These are phyloP conservation scores for Colostygia pectinataria DNA, from an alignment of 2,888 invertebrate genomes.

Conservation along the genomic window DNA sequence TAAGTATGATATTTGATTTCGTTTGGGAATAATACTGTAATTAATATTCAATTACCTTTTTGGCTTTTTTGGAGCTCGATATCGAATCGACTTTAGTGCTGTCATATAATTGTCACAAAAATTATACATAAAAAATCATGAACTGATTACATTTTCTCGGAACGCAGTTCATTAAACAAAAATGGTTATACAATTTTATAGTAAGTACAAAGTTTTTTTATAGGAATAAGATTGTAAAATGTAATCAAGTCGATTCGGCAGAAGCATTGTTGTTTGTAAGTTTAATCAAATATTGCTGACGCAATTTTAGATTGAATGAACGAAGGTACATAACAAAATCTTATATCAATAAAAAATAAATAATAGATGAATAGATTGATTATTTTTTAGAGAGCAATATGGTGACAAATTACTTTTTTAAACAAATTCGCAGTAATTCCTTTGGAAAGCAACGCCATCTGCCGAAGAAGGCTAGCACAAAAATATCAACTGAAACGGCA, in stretches of 20 bases:
- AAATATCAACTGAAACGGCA: conserved; percentile 44
- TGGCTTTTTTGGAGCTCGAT: conserved; percentile 17
- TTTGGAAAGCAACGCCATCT: conserved; percentile 53
- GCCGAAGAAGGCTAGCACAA: conserved; percentile 40
- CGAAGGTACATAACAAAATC: conserved; percentile 18
- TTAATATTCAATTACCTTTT: conserved; percentile 25
- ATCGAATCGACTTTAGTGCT: conserved; percentile 18
- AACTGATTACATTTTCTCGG: conserved; percentile 19
- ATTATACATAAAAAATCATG: conserved; percentile 18
- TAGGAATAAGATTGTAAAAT: conserved; percentile 29
- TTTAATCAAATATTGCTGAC: conserved; percentile 36
- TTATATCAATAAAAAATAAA: too few relatives aligned
- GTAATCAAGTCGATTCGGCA: conserved; percentile 32
- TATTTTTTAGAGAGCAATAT: conserved; percentile 24
- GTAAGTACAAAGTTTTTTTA: conserved; percentile 28
- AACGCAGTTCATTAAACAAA: conserved; percentile 26
- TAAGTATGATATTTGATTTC: conserved; percentile 38
- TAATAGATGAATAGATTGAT: conserved; percentile 21
- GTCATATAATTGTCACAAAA: conserved; percentile 13
- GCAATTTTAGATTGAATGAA: conserved; percentile 25
- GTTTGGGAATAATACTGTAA: conserved; percentile 36
- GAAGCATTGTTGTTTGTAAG: conserved; percentile 28
- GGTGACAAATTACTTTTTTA: too few relatives aligned
- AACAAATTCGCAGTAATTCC: background rate
- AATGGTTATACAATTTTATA: conserved; percentile 23